Percentiles rank a stretch among this genome's conserved stretches.
phyloP scores from a whole-genome alignment of 2,888 invertebrate genomes.

The Leptinotarsa juncta region DNA sequence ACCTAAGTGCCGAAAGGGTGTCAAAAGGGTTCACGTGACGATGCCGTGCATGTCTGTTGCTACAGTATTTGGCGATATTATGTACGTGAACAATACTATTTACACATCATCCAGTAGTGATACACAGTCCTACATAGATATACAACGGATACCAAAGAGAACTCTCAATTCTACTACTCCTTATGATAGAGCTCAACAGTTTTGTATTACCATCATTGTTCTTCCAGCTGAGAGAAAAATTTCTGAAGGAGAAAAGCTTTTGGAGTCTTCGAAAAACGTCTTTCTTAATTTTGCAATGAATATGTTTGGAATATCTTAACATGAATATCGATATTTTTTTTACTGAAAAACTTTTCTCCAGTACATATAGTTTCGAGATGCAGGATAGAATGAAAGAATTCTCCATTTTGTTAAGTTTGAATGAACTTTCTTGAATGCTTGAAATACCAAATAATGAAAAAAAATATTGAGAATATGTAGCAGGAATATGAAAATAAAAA shows the following conservation, averaged over 20 bases:
- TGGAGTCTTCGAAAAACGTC: slow-evolving; percentile 47
- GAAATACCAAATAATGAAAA: too few relatives aligned
- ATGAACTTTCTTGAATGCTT: too few relatives aligned
- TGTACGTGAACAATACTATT: slow-evolving; percentile 22
- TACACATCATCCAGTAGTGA: slow-evolving; percentile 1
- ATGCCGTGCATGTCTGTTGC: slow-evolving; percentile 28
- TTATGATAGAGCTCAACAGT: slow-evolving; percentile 45
- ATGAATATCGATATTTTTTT: not conserved
- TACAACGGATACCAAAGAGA: slow-evolving; percentile 16
- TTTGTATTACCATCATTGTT: slow-evolving; percentile 58
- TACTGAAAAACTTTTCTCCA: too few relatives aligned
- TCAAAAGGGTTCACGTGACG: slow-evolving; percentile 1
- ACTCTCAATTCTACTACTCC: slow-evolving; percentile 20
- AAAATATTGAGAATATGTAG: too few relatives aligned
- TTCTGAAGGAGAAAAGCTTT: slow-evolving; percentile 53
- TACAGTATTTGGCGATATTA: slow-evolving; percentile 31
- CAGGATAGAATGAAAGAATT: too few relatives aligned
- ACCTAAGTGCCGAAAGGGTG: slow-evolving; percentile 18
- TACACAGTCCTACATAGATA: slow-evolving; percentile 21
- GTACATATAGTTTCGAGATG: too few relatives aligned
- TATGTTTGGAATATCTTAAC: slow-evolving; percentile 43
- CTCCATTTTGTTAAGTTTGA: too few relatives aligned
- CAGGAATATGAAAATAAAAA: too few relatives aligned
- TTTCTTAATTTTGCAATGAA: slow-evolving; percentile 51
- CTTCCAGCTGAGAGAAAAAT: slow-evolving; percentile 53